Base-by-base conservation (phyloP, 1,140 invertebrate genomes). In the Stegodyphus mimosarum region DNA sequence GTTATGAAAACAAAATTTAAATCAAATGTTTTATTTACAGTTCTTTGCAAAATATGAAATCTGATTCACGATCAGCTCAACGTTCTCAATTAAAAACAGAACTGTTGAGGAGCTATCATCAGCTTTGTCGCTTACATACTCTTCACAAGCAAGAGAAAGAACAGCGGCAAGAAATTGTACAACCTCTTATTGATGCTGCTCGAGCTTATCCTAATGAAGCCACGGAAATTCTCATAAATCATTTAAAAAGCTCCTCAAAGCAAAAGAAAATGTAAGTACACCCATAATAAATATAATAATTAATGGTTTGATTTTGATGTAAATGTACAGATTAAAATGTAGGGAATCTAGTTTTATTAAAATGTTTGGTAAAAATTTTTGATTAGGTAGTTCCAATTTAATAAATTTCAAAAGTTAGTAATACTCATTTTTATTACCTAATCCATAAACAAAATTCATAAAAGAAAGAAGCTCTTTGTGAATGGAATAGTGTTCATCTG, bases 131-230 rank as follows among this genome's bases (percentile, higher is more conserved):
- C n/a, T 64, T 87, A 66, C 83, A 86, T 17, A 55, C 53, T 81
- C 48, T 83, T 55, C 64, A 84, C 6, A 70, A 87, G 50, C 80
- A 77, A 51, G 50, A 86, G 53, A 67, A 18, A 52, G 49, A 73
- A n/a, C 81, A 52, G 10, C 66, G 72, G 6, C 18, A 13, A 53
- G 10, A 70, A 51, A 55, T 80, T 67, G 55, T 84, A 9, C 87
- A 79, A 5, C 76, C 78, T 33, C 66, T 88, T 33, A 50, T 87
- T 18, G 79, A 87, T 70, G 87, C 88, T 63, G 86, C 88, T 50
- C 80, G 78, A 72, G 69, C 78, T 60, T 87, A 78, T 86, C 88
- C 88, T 64, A 75, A 81, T 48, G 67, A 81, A 73, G 86, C 88
- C 11, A 85, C 87, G 10, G 51, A 87, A 50, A 60, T 88, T 81